Evolutionary conservation across 2,888 invertebrate genomes (phyloP).

Genomic region (Phrixothrix hirtus): DNA sequence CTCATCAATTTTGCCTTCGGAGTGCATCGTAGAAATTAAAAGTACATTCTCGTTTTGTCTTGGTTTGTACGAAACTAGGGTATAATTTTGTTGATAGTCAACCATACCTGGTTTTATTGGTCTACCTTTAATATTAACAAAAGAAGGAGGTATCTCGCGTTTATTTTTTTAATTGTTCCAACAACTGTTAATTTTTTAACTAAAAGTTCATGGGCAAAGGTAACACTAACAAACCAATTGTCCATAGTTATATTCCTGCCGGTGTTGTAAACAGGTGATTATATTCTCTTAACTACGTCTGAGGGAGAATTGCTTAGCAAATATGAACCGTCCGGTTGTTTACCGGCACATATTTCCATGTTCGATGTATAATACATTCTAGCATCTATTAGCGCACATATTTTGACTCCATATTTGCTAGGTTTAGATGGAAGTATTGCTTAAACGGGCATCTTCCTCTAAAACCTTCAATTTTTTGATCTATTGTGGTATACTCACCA

Average conservation of each 20-base stretch:
- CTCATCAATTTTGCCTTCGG: too few relatives aligned
- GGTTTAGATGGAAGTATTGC: not conserved
- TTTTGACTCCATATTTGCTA: not conserved
- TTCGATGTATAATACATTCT: not conserved
- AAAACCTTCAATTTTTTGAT: too few relatives aligned
- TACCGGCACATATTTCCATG: not conserved
- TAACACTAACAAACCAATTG: not conserved
- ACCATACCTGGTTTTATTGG: too few relatives aligned
- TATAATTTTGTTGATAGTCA: too few relatives aligned
- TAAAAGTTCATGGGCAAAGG: not conserved
- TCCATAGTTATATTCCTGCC: not conserved
- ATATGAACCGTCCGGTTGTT: not conserved
- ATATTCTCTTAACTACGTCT: not conserved
- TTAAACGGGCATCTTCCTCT: too few relatives aligned
- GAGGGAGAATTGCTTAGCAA: not conserved
- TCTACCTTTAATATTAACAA: not conserved
- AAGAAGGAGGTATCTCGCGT: not conserved
- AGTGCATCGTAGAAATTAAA: too few relatives aligned
- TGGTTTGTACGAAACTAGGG: too few relatives aligned
- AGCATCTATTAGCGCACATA: too few relatives aligned
- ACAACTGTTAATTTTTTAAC: not conserved
- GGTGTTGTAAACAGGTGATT: not conserved
- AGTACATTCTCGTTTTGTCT: too few relatives aligned
- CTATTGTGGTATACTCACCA: too few relatives aligned
- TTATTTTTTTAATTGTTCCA: not conserved